Percentiles rank a stretch among this genome's conserved stretches.
These are phyloP conservation scores for Ciconia boyciana DNA, from an alignment of 2,113 vertebrate species.

Conservation along the genomic window DNA sequence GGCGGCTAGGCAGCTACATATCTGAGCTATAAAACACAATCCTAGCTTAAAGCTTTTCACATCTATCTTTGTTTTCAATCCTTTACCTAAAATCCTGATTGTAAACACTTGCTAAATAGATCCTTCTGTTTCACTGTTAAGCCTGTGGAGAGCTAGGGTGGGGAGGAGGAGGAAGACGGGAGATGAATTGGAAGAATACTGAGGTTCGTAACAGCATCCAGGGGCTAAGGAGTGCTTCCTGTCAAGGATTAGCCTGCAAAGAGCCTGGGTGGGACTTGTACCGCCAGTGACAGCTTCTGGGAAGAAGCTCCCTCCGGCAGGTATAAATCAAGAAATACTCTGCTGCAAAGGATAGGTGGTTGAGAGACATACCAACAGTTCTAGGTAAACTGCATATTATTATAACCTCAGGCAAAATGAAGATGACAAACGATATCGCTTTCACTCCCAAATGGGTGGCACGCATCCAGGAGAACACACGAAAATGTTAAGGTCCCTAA, in stretches of 20 bases:
- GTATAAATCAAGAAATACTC: neutral
- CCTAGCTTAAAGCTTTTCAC: neutral
- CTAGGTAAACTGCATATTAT: neutral
- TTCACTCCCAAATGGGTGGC: neutral
- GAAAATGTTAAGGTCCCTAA: neutral
- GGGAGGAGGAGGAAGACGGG: neutral
- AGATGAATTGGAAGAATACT: neutral
- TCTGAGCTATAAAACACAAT: neutral
- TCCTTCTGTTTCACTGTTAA: neutral
- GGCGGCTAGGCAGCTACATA: neutral
- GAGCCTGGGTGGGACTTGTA: neutral
- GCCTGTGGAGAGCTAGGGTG: neutral
- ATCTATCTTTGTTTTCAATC: neutral
- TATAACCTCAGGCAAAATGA: neutral
- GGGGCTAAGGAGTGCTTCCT: neutral
- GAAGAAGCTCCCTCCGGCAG: constrained; percentile 6
- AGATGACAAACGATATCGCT: neutral
- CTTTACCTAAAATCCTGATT: neutral
- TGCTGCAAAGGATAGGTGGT: neutral
- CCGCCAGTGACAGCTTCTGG: neutral
- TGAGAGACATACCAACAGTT: neutral
- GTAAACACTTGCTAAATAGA: neutral
- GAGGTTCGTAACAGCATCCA: neutral
- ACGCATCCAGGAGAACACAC: neutral
- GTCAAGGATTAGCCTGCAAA: neutral